phyloP scores from a whole-genome alignment of 2,113 vertebrate species.

The Gymnocephalus cernua region DNA sequence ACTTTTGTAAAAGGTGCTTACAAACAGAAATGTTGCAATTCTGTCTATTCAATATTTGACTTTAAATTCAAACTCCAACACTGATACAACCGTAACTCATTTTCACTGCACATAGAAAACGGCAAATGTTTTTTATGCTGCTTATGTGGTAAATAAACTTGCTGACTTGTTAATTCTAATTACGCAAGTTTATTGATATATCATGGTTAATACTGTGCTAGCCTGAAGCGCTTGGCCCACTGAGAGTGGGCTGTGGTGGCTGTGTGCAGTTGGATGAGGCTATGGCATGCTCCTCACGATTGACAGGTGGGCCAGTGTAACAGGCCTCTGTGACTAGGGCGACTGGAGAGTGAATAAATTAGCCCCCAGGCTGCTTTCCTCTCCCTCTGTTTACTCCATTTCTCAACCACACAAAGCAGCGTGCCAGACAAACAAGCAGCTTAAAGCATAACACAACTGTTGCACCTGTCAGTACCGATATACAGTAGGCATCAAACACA shows the following conservation, averaged over 20 bases:
- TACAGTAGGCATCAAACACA: conserved; percentile 67
- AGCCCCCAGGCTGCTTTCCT: conserved; percentile 79
- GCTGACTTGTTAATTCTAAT: conserved; percentile 63
- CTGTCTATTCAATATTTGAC: conserved; percentile 32
- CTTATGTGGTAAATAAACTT: conserved; percentile 18
- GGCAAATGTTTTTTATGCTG: conserved; percentile 9
- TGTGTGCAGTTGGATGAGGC: conserved; percentile 47
- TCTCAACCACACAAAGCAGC: conserved; percentile 80
- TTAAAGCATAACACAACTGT: conserved; percentile 81
- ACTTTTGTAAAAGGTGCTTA: conserved; percentile 49
- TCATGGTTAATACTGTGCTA: conserved; percentile 57
- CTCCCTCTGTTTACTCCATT: conserved; percentile 81
- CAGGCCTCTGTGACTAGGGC: conserved; percentile 75
- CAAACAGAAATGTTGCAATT: conserved; percentile 36
- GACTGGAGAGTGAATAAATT: conserved; percentile 83
- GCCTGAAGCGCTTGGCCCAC: conserved; percentile 63
- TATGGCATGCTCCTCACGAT: conserved; percentile 59
- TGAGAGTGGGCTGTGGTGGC: conserved; percentile 45
- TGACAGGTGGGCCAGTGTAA: conserved; percentile 80
- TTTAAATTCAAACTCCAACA: conserved; percentile 18
- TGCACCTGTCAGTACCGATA: conserved; percentile 80
- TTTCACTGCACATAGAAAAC: conserved; percentile 19
- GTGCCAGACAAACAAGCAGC: conserved; percentile 78
- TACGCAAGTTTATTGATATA: conserved; percentile 62
- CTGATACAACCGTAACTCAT: not conserved